Conservation (phyloP, 1,140 invertebrate species). For the Drosophila pruinosa region DNA sequence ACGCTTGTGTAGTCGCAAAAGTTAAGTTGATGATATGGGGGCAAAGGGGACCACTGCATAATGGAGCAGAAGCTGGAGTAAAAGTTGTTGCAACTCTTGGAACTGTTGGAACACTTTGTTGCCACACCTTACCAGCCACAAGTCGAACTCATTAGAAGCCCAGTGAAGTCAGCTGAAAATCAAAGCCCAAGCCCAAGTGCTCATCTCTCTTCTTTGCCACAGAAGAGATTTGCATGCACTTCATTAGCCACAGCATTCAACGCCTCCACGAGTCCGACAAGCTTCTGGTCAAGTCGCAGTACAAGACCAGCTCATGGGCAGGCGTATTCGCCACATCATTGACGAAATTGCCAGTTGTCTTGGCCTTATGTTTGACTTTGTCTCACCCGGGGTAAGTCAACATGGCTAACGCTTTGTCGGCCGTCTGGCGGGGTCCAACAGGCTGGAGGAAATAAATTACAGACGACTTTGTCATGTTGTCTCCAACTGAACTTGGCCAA, state of each 20-base stretch:
- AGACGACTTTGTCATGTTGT: conserved; percentile 73
- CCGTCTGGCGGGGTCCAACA: background rate
- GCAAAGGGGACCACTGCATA: conserved; percentile 12
- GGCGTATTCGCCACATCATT: conserved; percentile 70
- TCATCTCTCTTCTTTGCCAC: conserved; percentile 14
- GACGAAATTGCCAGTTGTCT: conserved; percentile 65
- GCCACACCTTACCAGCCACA: conserved; percentile 55
- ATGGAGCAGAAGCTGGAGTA: conserved; percentile 22
- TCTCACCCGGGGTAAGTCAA: conserved; percentile 51
- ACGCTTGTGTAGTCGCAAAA: conserved; percentile 49
- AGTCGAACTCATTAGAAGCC: conserved; percentile 65
- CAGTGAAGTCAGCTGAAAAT: conserved; percentile 26
- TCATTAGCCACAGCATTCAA: conserved; percentile 68
- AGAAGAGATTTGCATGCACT: conserved; percentile 68
- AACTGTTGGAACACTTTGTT: conserved; percentile 8
- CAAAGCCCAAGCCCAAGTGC: conserved; percentile 18
- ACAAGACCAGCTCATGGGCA: background rate
- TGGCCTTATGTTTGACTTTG: conserved; percentile 45
- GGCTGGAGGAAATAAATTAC: conserved; percentile 70
- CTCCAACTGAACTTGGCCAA: conserved; percentile 36
- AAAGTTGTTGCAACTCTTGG: conserved; percentile 6
- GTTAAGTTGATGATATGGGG: conserved; percentile 21
- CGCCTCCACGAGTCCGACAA: conserved; percentile 32
- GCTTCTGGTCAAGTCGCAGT: background rate
- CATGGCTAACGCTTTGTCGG: conserved; percentile 30